phyloP scores from a whole-genome alignment of 53 echinoderm and acorn worm genomes.

The Holothuria leucospilota region DNA sequence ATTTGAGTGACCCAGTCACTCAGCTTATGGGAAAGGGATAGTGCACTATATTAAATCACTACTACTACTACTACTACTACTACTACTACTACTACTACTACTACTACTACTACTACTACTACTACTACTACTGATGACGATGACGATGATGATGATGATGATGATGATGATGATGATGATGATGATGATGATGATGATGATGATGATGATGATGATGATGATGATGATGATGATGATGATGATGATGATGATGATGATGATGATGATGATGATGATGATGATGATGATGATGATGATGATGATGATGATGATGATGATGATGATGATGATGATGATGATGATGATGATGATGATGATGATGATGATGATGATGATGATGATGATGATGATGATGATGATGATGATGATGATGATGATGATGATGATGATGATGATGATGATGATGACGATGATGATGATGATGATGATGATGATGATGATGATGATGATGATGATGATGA shows the following conservation, averaged over 20 bases:
- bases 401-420: neutral
- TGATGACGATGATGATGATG: constrained; percentile 6
- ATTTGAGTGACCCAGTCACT: too few relatives aligned
- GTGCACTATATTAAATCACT: too few relatives aligned
- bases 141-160: neutral
- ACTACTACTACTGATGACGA: too few relatives aligned
- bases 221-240: neutral
- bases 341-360: neutral
- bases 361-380: constrained; percentile 9
- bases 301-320: constrained; percentile 5
- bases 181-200: neutral
- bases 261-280: constrained; percentile 1
- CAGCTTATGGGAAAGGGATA: too few relatives aligned
- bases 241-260: neutral
- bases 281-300: neutral
- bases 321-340: neutral
- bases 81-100: too few relatives aligned
- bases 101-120: too few relatives aligned
- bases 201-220: neutral
- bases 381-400: neutral
- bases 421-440: constrained; percentile 6
- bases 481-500: constrained; percentile 9
- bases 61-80: too few relatives aligned
- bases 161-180: constrained; percentile 2
- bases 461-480: constrained; percentile 1